A percentile compares a stretch with the other conserved stretches of the same genome.
These are phyloP conservation scores for Plecotus auritus DNA, from an alignment of 2,113 vertebrate species.

Conservation along the genomic window DNA sequence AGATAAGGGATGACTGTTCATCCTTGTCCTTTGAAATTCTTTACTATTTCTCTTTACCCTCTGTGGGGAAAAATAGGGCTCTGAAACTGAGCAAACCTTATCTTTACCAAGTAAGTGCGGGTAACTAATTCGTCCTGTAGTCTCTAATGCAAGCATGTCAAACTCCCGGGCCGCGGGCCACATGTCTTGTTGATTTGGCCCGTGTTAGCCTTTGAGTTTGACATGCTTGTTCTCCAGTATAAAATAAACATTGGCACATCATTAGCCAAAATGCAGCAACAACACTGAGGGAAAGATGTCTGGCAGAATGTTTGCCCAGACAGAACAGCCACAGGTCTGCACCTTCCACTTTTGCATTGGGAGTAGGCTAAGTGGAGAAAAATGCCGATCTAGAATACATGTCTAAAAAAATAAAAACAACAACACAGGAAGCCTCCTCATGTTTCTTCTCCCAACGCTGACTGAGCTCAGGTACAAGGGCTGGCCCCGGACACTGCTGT, in stretches of 20 bases:
- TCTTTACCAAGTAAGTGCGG: not conserved
- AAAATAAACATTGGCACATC: not conserved
- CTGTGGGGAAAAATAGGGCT: not conserved
- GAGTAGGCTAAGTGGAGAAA: not conserved
- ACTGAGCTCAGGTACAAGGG: not conserved
- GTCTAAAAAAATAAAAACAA: not conserved
- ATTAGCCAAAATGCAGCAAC: not conserved
- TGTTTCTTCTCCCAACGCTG: not conserved
- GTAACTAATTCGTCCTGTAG: not conserved
- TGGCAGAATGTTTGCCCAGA: not conserved
- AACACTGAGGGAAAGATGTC: not conserved
- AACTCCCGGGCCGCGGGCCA: too few relatives aligned
- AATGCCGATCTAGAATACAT: not conserved
- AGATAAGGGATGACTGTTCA: not conserved
- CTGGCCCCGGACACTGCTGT: not conserved
- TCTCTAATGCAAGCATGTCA: not conserved
- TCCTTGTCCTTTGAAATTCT: constrained; percentile 8
- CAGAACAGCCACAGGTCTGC: not conserved
- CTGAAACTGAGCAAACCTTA: not conserved
- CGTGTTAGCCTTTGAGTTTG: too few relatives aligned
- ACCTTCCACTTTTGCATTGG: not conserved
- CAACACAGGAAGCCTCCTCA: not conserved
- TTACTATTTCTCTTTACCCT: not conserved
- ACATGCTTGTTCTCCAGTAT: not conserved
- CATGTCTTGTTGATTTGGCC: too few relatives aligned